These are phyloP conservation scores for Temnothorax nylanderi DNA, from an alignment of 1,140 invertebrate species.

Conservation along the genomic window DNA sequence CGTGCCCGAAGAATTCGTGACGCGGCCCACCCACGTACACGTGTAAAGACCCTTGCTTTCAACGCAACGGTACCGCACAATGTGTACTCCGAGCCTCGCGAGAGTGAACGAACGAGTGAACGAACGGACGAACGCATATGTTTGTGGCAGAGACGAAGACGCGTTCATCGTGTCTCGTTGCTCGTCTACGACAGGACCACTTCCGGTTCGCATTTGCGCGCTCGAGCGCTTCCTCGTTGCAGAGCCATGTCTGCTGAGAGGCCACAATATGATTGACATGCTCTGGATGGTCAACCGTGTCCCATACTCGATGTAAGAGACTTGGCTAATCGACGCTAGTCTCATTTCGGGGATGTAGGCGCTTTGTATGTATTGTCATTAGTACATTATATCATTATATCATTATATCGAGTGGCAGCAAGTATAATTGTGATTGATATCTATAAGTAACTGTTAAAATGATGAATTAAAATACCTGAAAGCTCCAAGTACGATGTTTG, in stretches of 20 bases:
- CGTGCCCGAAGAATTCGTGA: constrained; percentile 66
- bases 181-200: constrained; percentile 72
- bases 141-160: constrained; percentile 61
- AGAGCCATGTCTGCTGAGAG: constrained; percentile 37
- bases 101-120: neutral
- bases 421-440: constrained; percentile 18
- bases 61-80: constrained; percentile 63
- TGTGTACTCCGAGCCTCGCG: constrained; percentile 58
- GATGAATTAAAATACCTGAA: neutral
- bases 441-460: neutral
- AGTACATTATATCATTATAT: neutral
- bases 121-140: neutral
- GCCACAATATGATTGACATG: constrained; percentile 7
- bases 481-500: neutral
- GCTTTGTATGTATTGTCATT: neutral
- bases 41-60: constrained; percentile 66
- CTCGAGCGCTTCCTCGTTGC: constrained; percentile 65
- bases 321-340: neutral
- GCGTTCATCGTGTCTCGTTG: constrained; percentile 68
- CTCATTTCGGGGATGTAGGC: neutral
- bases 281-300: constrained; percentile 29
- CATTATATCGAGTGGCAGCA: neutral
- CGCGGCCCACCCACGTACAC: constrained; percentile 69
- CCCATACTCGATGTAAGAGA: neutral
- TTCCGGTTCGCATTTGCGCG: constrained; percentile 71